These are phyloP conservation scores for Chlorospingus flavigularis DNA, from an alignment of 2,797 vertebrate species.

Conservation along the genomic window DNA sequence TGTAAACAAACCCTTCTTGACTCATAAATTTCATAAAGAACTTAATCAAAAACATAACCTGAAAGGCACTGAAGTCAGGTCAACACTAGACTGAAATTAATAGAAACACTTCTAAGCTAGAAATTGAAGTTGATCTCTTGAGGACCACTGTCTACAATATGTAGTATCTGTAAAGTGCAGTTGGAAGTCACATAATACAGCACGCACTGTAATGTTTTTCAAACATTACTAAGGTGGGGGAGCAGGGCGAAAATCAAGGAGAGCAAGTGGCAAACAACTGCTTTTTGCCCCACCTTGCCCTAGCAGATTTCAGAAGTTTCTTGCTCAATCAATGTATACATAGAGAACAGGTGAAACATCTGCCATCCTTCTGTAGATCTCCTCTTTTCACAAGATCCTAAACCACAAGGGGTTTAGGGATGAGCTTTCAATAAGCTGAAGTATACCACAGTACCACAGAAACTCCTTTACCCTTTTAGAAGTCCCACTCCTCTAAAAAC, in stretches of 20 bases:
- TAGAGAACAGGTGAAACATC: neutral
- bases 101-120: neutral
- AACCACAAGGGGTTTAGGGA: neutral
- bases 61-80: neutral
- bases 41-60: neutral
- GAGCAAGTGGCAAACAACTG: neutral
- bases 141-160: neutral
- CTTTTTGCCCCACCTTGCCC: neutral
- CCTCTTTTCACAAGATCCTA: neutral
- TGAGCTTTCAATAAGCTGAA: neutral
- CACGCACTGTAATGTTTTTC: neutral
- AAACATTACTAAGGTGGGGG: accelerated
- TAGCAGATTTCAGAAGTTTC: neutral
- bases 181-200: neutral
- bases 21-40: neutral
- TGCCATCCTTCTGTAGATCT: neutral
- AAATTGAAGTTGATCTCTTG: neutral
- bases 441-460: neutral
- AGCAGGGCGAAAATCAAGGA: neutral
- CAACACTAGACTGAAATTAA: neutral
- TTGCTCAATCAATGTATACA: neutral
- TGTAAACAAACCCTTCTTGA: slow-evolving; percentile 15
- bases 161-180: neutral
- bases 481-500: neutral
- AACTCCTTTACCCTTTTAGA: neutral